Evolutionary conservation across 2,113 vertebrate genomes (phyloP), one percentile per base, ranked within the genome.

Genomic region (Daphoenositta chrysoptera): DNA sequence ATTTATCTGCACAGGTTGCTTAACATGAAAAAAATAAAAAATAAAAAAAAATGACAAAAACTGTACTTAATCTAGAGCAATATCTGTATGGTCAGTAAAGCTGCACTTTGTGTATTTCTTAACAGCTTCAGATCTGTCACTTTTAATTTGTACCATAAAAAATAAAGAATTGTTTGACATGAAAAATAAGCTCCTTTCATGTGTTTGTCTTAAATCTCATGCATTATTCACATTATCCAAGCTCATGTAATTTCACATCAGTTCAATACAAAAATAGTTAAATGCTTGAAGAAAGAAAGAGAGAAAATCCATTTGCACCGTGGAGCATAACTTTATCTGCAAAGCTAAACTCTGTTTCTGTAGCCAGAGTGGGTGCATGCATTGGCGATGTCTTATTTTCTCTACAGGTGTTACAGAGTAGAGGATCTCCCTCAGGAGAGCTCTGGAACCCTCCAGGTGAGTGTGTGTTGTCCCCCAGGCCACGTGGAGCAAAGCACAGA

Each of bases 111-210:
- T 99, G 99, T 99, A 98, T 99, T 99, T 99, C 98, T 98, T 98
- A 98, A 98, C 98, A 98, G 98, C 99, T 99, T 99, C 98, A 98
- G 98, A 98, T 99, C 98, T 99, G 99, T 99, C 99, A 99, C 98
- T 98, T 99, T 99, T 98, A 98, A 99, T 99, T 99, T 99, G 98
- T 99, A 99, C 97, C 99, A 99, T 99, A 98, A 99, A 98, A 99
- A 99, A 99, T 99, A 99, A 99, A 99, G 98, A 99, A 98, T 98
- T 99, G 99, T 99, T 99, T 99, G 99, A 99, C 98, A 99, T 99
- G 98, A 99, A 97, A 94, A 88, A 95, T 93, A 96, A 97, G 95
- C 71, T 97, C 94, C 78, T 87, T 97, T 96, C 93, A 76, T 87
- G 82, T 95, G 70, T 87, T 95, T 97, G 94, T 96, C 97, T 97